phyloP scores from a whole-genome alignment of 1,140 invertebrate genomes.

The Diachasmimorpha longicaudata region DNA sequence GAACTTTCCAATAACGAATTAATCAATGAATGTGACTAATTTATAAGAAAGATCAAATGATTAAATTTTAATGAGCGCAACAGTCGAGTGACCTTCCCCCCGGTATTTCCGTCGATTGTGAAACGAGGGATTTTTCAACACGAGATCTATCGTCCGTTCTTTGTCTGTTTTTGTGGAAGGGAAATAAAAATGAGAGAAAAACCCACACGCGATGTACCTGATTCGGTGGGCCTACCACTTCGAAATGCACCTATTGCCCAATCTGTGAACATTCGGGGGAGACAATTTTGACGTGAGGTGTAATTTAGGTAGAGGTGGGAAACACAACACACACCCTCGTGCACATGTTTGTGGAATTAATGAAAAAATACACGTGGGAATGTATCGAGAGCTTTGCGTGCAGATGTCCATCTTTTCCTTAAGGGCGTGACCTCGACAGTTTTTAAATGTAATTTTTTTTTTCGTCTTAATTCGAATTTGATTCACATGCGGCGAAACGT shows the following conservation, averaged over 20 bases:
- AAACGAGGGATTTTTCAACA: not conserved
- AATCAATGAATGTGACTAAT: not conserved
- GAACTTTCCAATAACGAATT: not conserved
- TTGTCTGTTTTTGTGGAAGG: not conserved
- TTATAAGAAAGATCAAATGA: not conserved
- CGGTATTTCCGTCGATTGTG: not conserved
- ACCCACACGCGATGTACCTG: not conserved
- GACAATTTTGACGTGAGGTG: conserved; percentile 28
- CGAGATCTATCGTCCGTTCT: not conserved
- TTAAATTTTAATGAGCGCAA: not conserved
- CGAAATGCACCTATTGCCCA: conserved; percentile 16
- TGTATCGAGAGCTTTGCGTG: not conserved
- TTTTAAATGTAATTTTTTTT: not conserved
- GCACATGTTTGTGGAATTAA: conserved; percentile 6
- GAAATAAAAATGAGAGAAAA: not conserved
- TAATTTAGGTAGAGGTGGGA: conserved; percentile 25
- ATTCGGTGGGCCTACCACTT: not conserved
- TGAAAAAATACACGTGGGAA: not conserved
- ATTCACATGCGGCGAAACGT: not conserved
- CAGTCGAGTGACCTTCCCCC: not conserved
- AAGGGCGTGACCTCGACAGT: not conserved
- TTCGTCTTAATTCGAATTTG: not conserved
- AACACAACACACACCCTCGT: conserved; percentile 19
- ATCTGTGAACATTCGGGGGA: conserved; percentile 6
- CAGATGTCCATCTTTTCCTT: not conserved